Evolutionary conservation across 2,797 vertebrate genomes (phyloP).

Genomic region (Anniella stebbinsi): DNA sequence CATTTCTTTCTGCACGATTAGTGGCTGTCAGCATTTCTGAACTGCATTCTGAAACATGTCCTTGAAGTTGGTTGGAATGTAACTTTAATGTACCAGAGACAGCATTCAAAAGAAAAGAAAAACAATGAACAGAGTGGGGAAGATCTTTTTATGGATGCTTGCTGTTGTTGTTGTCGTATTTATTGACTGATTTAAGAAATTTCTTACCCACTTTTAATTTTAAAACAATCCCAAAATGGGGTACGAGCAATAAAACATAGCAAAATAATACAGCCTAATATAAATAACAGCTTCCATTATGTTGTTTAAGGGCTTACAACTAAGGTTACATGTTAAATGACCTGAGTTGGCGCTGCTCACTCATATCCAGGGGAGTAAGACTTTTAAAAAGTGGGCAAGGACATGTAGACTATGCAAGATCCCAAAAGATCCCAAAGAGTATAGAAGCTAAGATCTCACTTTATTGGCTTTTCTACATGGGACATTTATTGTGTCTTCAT

Average conservation of each 20-base stretch:
- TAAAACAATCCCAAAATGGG: too few relatives aligned
- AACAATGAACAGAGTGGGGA: slow-evolving; percentile 29
- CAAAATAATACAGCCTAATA: too few relatives aligned
- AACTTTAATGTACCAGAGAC: slow-evolving; percentile 52
- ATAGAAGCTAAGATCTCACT: background rate
- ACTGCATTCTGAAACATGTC: slow-evolving; percentile 70
- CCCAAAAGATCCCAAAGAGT: background rate
- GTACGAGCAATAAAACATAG: too few relatives aligned
- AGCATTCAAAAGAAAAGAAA: slow-evolving; percentile 51
- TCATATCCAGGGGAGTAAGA: background rate
- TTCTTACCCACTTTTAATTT: too few relatives aligned
- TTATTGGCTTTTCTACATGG: background rate
- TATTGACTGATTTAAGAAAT: too few relatives aligned
- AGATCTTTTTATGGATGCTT: slow-evolving; percentile 48
- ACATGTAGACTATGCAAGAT: background rate
- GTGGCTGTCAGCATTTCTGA: slow-evolving; percentile 65
- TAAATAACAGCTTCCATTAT: too few relatives aligned
- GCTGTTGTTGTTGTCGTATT: background rate
- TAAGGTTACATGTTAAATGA: background rate
- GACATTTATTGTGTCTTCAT: too few relatives aligned
- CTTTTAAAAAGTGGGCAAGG: background rate
- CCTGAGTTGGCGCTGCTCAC: background rate
- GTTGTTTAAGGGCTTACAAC: too few relatives aligned
- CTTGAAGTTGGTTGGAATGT: slow-evolving; percentile 66
- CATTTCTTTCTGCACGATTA: slow-evolving; percentile 62